Percentiles rank a stretch among this genome's conserved stretches.
These are phyloP conservation scores for Cheumatopsyche charites DNA, from an alignment of 1,140 invertebrate species.

Conservation along the genomic window DNA sequence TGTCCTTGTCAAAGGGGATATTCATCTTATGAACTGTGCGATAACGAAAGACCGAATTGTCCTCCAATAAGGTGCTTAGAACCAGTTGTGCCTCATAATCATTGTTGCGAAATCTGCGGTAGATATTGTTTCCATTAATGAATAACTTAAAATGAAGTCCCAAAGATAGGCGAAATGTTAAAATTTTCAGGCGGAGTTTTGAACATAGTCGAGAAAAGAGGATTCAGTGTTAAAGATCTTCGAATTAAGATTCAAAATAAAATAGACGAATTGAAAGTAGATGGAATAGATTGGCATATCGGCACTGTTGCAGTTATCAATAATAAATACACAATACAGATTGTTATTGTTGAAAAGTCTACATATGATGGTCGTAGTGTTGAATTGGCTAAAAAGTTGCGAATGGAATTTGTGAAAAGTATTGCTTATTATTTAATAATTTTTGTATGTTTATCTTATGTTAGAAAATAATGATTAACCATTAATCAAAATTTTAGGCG, in stretches of 20 bases:
- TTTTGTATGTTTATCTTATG: background rate
- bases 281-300: constrained; percentile 1
- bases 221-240: background rate
- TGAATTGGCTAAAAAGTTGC: background rate
- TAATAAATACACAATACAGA: constrained; percentile 2
- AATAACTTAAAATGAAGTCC: too few species aligned
- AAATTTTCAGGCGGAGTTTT: background rate
- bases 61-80: constrained; percentile 11
- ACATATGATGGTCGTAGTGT: constrained; percentile 24
- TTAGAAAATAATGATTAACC: too few species aligned
- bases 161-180: too few species aligned
- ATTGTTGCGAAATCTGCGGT: constrained; percentile 41
- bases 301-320: background rate
- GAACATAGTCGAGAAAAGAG: background rate
- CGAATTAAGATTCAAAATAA: background rate
- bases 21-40: background rate
- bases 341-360: constrained; percentile 7
- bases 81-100: constrained; percentile 22
- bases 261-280: background rate
- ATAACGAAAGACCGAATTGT: background rate
- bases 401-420: background rate
- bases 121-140: background rate
- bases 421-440: background rate
- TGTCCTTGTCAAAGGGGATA: constrained; percentile 1
- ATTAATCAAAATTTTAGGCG: too few species aligned